These are phyloP conservation scores for Okapia johnstoni DNA, from an alignment of 2,113 vertebrate genomes.

Conservation along the genomic window DNA sequence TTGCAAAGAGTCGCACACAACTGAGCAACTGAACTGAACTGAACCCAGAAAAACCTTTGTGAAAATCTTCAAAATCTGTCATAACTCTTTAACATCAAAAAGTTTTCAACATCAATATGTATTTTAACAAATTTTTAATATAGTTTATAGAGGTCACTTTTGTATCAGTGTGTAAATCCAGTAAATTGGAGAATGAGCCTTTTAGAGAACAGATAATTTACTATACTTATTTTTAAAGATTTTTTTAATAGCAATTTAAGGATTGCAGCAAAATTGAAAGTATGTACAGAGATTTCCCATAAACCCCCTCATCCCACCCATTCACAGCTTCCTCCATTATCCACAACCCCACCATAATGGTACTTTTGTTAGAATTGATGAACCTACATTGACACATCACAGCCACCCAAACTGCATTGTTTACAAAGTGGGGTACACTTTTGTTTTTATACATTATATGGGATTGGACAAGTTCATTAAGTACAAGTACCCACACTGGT, in stretches of 20 bases:
- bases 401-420: not conserved
- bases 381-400: not conserved
- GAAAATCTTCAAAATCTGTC: not conserved
- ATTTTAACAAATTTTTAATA: not conserved
- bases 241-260: not conserved
- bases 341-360: not conserved
- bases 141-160: not conserved
- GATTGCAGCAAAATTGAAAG: not conserved
- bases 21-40: not conserved
- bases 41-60: not conserved
- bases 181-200: not conserved
- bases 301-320: too few species aligned
- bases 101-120: not conserved
- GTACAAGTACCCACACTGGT: too few species aligned
- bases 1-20: not conserved
- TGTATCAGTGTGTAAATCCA: not conserved
- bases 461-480: not conserved
- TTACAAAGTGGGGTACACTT: not conserved
- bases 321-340: not conserved
- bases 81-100: not conserved
- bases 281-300: not conserved
- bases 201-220: not conserved
- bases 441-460: not conserved
- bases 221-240: not conserved
- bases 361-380: not conserved